phyloP scores from a whole-genome alignment of 2,797 vertebrate genomes.

The Falco berigora region DNA sequence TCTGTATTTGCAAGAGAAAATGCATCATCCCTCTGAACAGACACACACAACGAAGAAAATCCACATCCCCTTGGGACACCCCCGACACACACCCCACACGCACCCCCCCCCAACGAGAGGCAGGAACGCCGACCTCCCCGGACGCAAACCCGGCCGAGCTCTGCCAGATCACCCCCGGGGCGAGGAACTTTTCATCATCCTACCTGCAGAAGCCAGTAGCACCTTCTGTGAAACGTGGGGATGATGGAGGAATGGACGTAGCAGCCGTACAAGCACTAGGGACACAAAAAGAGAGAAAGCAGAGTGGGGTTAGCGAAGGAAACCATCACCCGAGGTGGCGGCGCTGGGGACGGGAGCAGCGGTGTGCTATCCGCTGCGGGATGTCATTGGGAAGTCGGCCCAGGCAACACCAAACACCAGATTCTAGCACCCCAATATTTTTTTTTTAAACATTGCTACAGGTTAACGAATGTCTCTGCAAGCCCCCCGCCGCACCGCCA shows the following conservation, averaged over 20 bases:
- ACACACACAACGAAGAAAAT: neutral
- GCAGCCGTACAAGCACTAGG: constrained; percentile 97
- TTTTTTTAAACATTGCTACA: neutral
- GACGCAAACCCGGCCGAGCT: neutral
- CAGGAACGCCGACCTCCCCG: accelerated
- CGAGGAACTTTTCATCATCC: constrained; percentile 54
- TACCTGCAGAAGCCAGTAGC: constrained; percentile 99
- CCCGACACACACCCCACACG: neutral
- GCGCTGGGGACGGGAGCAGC: accelerated
- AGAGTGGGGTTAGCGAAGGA: neutral
- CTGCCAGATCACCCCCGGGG: neutral
- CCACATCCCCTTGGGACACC: neutral
- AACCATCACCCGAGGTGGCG: neutral
- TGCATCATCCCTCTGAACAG: neutral
- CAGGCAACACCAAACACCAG: no score
- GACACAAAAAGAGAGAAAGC: constrained; percentile 70
- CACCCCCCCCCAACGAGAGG: neutral
- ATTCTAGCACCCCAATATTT: accelerated
- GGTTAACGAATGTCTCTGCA: neutral
- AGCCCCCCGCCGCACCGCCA: no score
- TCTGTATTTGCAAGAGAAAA: neutral
- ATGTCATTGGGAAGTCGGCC: accelerated
- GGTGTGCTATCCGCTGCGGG: accelerated
- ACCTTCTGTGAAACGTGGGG: constrained; percentile 99
- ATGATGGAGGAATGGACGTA: constrained; percentile 99